phyloP scores from a whole-genome alignment of 2,888 invertebrate species.

The Elegia similella region DNA sequence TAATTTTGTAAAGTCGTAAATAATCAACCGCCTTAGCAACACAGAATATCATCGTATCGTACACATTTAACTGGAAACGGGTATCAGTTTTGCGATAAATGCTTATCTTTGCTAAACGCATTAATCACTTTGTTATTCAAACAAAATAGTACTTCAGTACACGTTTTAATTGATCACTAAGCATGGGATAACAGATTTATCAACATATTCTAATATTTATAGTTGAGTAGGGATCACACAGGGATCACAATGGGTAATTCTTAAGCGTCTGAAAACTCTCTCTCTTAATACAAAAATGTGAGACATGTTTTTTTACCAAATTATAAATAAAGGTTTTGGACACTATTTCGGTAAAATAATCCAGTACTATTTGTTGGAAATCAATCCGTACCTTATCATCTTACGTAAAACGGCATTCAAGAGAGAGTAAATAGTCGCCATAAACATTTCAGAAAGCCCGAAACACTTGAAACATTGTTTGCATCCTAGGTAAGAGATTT shows the following conservation, averaged over 20 bases:
- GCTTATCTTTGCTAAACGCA: constrained; percentile 36
- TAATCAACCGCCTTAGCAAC: background rate
- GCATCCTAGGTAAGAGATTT: too few relatives aligned
- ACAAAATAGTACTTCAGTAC: constrained; percentile 31
- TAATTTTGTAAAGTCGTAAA: background rate
- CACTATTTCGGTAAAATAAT: too few relatives aligned
- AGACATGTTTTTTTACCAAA: too few relatives aligned
- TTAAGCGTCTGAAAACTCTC: background rate
- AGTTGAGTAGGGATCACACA: background rate
- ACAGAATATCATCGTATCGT: background rate
- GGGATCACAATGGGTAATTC: background rate
- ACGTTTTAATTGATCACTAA: constrained; percentile 29
- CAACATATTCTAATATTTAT: background rate
- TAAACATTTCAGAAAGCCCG: background rate
- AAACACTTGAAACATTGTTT: background rate
- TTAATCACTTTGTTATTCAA: constrained; percentile 38
- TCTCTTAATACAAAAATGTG: background rate
- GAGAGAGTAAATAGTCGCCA: background rate
- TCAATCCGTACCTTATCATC: too few relatives aligned
- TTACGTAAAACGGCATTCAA: background rate
- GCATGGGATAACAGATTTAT: constrained; percentile 17
- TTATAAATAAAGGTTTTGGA: too few relatives aligned
- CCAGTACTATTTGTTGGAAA: too few relatives aligned
- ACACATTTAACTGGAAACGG: constrained; percentile 16
- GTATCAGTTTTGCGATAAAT: constrained; percentile 17